These are phyloP conservation scores for Amphiprion ocellaris DNA, from an alignment of 2,113 vertebrate species.

Conservation along the genomic window DNA sequence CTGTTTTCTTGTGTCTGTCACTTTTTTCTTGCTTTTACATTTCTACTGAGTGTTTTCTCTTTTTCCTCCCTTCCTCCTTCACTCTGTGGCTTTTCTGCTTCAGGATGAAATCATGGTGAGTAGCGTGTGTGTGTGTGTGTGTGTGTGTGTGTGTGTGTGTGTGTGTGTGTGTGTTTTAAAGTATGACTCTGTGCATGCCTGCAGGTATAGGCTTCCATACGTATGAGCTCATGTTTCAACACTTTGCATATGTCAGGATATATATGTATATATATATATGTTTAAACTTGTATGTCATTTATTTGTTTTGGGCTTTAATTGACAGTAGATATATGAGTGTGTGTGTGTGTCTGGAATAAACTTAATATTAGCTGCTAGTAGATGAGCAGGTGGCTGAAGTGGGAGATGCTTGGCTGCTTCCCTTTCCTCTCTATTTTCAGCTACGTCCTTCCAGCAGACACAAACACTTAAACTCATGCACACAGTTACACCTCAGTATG, in stretches of 20 bases:
- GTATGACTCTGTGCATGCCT: constrained; percentile 46
- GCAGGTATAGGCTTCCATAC: constrained; percentile 36
- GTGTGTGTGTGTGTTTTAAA: constrained; percentile 16
- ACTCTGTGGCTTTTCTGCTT: constrained; percentile 52
- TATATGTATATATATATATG: constrained; percentile 24
- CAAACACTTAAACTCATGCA: not conserved
- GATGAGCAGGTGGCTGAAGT: constrained; percentile 58
- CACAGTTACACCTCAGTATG: not conserved
- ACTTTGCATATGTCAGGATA: not conserved
- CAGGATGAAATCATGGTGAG: constrained; percentile 87
- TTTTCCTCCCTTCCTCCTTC: constrained; percentile 7
- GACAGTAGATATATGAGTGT: not conserved
- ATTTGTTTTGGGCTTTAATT: constrained; percentile 9
- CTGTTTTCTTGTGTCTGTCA: constrained; percentile 2
- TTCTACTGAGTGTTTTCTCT: constrained; percentile 54
- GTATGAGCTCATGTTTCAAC: constrained; percentile 32
- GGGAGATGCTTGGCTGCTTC: constrained; percentile 69
- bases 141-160: constrained; percentile 20
- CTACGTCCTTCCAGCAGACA: constrained; percentile 18
- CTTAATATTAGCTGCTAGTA: constrained; percentile 30
- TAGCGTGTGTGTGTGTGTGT: constrained; percentile 38
- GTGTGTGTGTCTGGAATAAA: constrained; percentile 1
- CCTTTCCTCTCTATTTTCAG: constrained; percentile 48
- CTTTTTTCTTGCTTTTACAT: constrained; percentile 14
- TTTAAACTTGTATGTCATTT: constrained; percentile 1